A percentile compares a stretch with the other conserved stretches of the same genome.
phyloP scores from a whole-genome alignment of 2,113 vertebrate species.

The Mustelus asterias region DNA sequence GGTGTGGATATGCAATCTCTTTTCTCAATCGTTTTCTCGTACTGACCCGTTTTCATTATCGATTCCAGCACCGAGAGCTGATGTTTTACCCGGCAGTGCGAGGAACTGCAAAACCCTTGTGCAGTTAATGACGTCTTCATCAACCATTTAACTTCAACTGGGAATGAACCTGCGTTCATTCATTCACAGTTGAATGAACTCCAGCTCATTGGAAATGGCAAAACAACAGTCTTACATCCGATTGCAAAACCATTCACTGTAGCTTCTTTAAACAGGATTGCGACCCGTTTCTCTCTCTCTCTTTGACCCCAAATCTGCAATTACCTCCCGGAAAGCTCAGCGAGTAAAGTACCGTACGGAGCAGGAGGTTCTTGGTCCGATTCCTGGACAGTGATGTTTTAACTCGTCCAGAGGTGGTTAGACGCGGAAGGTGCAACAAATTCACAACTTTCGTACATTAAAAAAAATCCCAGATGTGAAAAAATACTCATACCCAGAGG shows the following conservation, averaged over 20 bases:
- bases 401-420: no score
- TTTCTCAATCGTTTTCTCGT: background rate
- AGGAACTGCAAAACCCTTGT: background rate
- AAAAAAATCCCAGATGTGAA: background rate
- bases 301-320: background rate
- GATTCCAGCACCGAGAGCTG: no score
- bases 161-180: no score
- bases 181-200: no score
- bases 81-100: background rate
- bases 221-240: background rate
- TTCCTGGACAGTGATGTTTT: background rate
- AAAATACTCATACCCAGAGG: background rate
- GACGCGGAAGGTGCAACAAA: no score
- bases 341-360: background rate
- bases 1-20: background rate
- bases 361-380: background rate
- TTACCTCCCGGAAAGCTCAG: background rate
- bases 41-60: no score
- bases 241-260: background rate
- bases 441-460: no score
- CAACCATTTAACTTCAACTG: background rate
- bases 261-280: background rate
- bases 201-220: background rate
- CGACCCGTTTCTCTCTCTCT: background rate
- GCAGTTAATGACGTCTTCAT: no score